Evolutionary conservation across 2,888 invertebrate species (phyloP).

Genomic region (Antheraea yamamai): DNA sequence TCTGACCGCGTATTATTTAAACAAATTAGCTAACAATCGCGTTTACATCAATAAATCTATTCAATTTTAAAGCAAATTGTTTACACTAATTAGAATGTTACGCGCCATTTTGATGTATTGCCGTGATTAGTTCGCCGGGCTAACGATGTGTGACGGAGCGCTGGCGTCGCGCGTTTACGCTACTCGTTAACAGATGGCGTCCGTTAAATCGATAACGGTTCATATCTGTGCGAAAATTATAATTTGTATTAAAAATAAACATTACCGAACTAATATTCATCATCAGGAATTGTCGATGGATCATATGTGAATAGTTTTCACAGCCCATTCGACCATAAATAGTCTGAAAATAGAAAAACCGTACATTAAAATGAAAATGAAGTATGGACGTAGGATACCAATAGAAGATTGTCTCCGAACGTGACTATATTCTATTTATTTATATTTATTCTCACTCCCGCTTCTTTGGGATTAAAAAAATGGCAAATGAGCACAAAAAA

Average conservation of each 20-base stretch:
- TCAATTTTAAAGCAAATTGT: constrained; percentile 70
- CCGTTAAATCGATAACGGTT: background rate
- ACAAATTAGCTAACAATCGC: constrained; percentile 43
- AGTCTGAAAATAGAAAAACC: no score
- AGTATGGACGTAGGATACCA: no score
- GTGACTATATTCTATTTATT: no score
- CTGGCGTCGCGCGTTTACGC: constrained; percentile 40
- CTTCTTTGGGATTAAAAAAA: no score
- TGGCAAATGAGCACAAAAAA: no score
- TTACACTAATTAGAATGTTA: constrained; percentile 54
- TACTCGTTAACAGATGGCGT: constrained; percentile 72
- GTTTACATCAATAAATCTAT: constrained; percentile 70
- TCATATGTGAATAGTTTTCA: no score
- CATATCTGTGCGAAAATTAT: background rate
- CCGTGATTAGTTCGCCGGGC: constrained; percentile 42
- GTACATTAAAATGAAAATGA: no score
- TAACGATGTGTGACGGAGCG: constrained; percentile 55
- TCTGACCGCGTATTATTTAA: constrained; percentile 22
- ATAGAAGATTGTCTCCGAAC: no score
- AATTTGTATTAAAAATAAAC: background rate
- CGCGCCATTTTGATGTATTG: constrained; percentile 55
- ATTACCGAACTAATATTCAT: no score
- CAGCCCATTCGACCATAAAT: no score
- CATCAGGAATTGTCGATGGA: no score
- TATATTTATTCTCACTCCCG: no score